phyloP scores from a whole-genome alignment of 2,113 vertebrate species.

The Myotis lucifugus region DNA sequence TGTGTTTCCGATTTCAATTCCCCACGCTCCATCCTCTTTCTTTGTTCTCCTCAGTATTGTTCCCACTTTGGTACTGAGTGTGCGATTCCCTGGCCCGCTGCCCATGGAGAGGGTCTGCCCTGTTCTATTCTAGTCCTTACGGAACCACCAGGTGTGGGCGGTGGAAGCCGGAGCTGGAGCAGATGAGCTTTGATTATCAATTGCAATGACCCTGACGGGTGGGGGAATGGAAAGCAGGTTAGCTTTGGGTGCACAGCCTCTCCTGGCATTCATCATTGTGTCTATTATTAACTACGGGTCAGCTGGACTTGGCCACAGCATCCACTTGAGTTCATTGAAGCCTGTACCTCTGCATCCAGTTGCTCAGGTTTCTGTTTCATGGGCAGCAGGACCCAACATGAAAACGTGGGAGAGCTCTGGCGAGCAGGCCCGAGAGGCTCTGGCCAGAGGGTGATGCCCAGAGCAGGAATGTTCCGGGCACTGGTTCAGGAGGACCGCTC shows the following conservation, averaged over 20 bases:
- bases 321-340: not conserved
- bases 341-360: not conserved
- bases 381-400: not conserved
- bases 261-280: not conserved
- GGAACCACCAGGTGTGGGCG: not conserved
- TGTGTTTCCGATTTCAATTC: not conserved
- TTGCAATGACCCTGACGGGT: not conserved
- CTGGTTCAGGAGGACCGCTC: not conserved
- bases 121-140: not conserved
- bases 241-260: not conserved
- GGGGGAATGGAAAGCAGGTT: rapidly evolving
- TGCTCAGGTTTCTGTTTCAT: not conserved
- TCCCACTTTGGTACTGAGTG: not conserved
- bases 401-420: not conserved
- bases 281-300: not conserved
- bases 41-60: not conserved
- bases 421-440: not conserved
- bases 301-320: not conserved
- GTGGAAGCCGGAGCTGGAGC: not conserved
- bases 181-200: not conserved
- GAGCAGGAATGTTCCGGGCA: slow-evolving; percentile 41
- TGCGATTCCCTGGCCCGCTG: rapidly evolving
- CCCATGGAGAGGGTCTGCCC: not conserved
- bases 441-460: slow-evolving; percentile 17
- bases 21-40: not conserved